Evolutionary conservation across 2,113 vertebrate species (phyloP), one percentile per base, ranked within the genome.

Genomic region (Lycaon pictus): DNA sequence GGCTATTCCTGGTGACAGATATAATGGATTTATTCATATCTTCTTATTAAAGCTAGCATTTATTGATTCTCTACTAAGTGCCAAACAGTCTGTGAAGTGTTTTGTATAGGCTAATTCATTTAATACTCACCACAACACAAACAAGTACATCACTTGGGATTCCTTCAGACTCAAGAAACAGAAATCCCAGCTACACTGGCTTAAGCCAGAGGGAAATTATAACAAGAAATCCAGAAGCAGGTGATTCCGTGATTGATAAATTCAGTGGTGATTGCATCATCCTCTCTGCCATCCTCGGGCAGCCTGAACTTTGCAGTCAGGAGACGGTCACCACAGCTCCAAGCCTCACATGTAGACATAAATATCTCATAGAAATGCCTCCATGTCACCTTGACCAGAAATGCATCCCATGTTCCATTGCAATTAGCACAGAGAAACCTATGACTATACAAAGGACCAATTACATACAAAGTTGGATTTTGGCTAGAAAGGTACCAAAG

Each of bases 1-100:
- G 74, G 58, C 90, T 67, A 88, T 60, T 55, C 48, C 27, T 23
- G 77, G 48, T 71, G 84, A 79, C 76, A 96, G 84, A 76, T 71
- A 53, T 63, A 95, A 97, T 90, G 56, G 43, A 76, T 71, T 84
- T 81, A 80, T 88, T 86, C 65, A 92, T 90, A 72, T 79, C 83
- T 96, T 80, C 96, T 92, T 93, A 97, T 96, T 92, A 94, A 10
- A 80, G 16, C 23, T 83, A 93, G 83, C 77, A 74, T 60, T 63
- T 92, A 93, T 92, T 95, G 90, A 96, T 95, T 96, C 90, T 95
- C 84, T 87, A 56, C 76, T 84, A 89, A 95, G 89, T 81, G 83
- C 87, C 56, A 89, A 93, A 63, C 29, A 4, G 27, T 53, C 67
- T 90, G 20, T 90, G 15, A 88, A 76, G 62, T 81, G 87, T 95